Conservation (phyloP, 2,113 vertebrate species). For the Struthidea cinerea region DNA sequence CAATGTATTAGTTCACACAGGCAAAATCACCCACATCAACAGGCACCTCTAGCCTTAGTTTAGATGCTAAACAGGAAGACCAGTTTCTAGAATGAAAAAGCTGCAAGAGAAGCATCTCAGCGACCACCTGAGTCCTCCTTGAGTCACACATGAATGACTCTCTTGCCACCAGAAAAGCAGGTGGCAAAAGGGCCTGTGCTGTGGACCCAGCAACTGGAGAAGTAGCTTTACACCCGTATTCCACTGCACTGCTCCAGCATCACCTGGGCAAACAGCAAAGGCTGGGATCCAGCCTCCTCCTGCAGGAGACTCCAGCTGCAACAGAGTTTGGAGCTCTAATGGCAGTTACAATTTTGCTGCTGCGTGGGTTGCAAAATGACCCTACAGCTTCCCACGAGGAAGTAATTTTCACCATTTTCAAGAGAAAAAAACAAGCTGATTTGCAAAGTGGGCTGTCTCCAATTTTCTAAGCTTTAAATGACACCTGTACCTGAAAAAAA, state of each 20-base stretch:
- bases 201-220: neutral
- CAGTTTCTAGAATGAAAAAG: neutral
- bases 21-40: neutral
- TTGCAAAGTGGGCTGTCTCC: neutral
- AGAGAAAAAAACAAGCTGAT: neutral
- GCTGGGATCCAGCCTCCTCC: neutral
- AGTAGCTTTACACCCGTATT: neutral
- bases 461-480: neutral
- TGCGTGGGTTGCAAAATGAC: neutral
- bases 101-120: neutral
- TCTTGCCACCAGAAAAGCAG: neutral
- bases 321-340: neutral
- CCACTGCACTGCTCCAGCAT: neutral
- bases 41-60: neutral
- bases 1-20: neutral
- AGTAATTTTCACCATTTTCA: neutral
- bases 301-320: neutral
- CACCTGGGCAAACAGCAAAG: neutral
- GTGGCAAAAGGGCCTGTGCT: neutral
- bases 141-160: rapidly evolving
- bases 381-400: neutral
- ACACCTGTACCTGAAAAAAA: neutral
- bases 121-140: rapidly evolving
- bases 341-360: neutral
- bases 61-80: neutral